Conservation (phyloP, 2,888 invertebrate genomes). For the Pterostichus niger region DNA sequence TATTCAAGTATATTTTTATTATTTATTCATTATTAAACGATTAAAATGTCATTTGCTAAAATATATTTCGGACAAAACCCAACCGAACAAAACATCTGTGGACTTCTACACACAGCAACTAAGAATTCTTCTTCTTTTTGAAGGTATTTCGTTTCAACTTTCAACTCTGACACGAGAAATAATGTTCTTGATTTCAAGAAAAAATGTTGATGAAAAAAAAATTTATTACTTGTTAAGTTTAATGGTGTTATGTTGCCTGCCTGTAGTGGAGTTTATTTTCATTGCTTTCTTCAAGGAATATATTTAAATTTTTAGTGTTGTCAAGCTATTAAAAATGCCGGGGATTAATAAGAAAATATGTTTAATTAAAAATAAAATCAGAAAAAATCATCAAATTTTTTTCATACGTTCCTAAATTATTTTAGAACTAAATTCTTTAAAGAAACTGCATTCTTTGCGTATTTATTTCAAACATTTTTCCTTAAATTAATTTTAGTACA, state of each 20-base stretch:
- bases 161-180: constrained; percentile 43
- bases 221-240: constrained; percentile 8
- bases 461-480: too few relatives aligned
- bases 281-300: neutral
- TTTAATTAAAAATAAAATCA: too few relatives aligned
- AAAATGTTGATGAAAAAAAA: neutral
- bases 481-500: too few relatives aligned
- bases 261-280: too few relatives aligned
- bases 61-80: neutral
- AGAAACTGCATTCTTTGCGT: too few relatives aligned
- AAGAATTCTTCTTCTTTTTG: too few relatives aligned
- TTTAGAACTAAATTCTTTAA: too few relatives aligned
- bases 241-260: too few relatives aligned
- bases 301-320: constrained; percentile 5
- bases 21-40: too few relatives aligned
- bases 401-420: too few relatives aligned
- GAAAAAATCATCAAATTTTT: too few relatives aligned
- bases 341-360: neutral
- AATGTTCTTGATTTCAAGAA: constrained; percentile 38
- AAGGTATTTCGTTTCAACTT: constrained; percentile 18
- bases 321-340: constrained; percentile 5
- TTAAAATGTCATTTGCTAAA: neutral
- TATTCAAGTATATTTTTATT: too few relatives aligned
- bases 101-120: neutral
- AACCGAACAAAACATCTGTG: neutral